phyloP scores from a whole-genome alignment of 1,140 invertebrate genomes.

The Drosophila cardini region DNA sequence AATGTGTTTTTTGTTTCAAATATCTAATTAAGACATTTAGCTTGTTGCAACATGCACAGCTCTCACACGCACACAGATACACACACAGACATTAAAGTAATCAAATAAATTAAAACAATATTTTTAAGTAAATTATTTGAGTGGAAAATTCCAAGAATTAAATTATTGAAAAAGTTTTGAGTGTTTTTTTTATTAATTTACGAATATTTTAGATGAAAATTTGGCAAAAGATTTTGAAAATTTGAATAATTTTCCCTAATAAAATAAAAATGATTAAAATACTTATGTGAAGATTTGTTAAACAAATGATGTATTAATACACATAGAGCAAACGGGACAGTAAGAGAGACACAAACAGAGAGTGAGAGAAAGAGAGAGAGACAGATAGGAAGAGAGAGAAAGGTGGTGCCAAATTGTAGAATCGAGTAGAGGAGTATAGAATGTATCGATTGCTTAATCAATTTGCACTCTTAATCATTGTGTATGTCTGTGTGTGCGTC shows the following conservation, averaged over 20 bases:
- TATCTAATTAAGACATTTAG: slow-evolving; percentile 33
- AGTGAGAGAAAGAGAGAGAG: slow-evolving; percentile 13
- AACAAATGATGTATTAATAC: background rate
- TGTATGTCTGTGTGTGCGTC: slow-evolving; percentile 32
- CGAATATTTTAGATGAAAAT: too few relatives aligned
- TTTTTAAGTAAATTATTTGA: background rate
- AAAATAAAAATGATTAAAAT: too few relatives aligned
- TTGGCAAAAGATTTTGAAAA: background rate
- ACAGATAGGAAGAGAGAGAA: background rate
- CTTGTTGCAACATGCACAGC: slow-evolving; percentile 68
- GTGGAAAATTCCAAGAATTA: background rate
- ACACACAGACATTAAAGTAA: background rate
- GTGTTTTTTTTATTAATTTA: too few relatives aligned
- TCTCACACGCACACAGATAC: slow-evolving; percentile 32
- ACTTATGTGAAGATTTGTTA: background rate
- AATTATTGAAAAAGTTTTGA: background rate
- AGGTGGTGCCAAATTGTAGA: slow-evolving; percentile 3
- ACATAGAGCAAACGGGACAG: slow-evolving; percentile 19
- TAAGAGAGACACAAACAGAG: slow-evolving; percentile 21
- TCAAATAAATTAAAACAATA: background rate
- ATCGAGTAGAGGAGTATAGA: slow-evolving; percentile 13
- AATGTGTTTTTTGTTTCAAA: background rate
- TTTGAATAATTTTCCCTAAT: background rate
- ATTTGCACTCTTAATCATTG: background rate
- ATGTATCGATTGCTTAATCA: background rate